phyloP scores from a whole-genome alignment of 2,797 vertebrate species.

The Rallus crepitans region DNA sequence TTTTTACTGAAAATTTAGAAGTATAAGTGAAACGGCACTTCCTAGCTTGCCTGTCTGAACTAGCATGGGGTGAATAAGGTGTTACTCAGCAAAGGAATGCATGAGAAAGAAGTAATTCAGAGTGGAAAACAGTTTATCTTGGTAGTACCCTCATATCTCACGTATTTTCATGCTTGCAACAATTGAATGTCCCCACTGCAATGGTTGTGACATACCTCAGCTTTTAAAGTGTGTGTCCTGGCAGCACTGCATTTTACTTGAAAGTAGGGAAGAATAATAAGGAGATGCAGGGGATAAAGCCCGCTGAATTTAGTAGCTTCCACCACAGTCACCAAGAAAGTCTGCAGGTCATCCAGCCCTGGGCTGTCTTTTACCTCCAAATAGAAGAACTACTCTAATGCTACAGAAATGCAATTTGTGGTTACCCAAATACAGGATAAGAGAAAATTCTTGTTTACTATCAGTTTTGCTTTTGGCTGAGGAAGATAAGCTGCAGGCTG shows the following conservation, averaged over 20 bases:
- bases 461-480: background rate
- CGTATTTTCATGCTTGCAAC: background rate
- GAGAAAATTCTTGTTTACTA: background rate
- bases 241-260: background rate
- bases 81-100: slow-evolving; percentile 55
- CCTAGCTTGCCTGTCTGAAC: slow-evolving; percentile 33
- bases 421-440: background rate
- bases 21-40: background rate
- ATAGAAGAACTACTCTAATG: background rate
- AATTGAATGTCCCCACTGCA: background rate
- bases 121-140: background rate
- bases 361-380: background rate
- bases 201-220: background rate
- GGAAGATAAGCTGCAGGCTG: background rate
- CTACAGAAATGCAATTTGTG: background rate
- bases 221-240: background rate
- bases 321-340: background rate
- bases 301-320: background rate
- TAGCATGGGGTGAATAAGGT: slow-evolving; percentile 40
- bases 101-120: slow-evolving; percentile 15
- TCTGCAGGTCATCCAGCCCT: background rate
- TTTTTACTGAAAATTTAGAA: background rate
- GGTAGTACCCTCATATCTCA: background rate
- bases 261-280: background rate
- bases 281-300: background rate